Base-by-base conservation (phyloP, 2,113 vertebrate species). In the Hucho hucho region DNA sequence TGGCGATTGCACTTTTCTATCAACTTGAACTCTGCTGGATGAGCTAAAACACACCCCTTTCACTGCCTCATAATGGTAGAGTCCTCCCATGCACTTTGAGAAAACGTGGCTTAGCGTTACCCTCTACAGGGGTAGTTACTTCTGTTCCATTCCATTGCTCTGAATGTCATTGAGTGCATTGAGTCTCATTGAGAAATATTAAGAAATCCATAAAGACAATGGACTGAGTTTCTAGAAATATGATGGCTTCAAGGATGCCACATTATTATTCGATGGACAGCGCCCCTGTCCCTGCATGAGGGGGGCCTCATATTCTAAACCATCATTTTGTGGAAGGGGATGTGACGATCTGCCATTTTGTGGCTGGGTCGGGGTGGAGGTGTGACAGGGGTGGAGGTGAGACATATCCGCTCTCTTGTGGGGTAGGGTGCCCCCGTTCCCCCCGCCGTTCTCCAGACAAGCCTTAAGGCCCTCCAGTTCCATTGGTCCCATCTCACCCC, bases 401-500 rank as follows among this genome's bases (percentile, higher is more conserved):
- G n/a, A n/a, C n/a, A n/a, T 84, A 70, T 94, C 95, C 0, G 89
- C 82, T 64, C 84, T 86, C 81, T 95, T 96, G 64, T 80, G 74
- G 49, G 89, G 59, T 24, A 92, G 75, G 6, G 91, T 91, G 14
- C 86, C 29, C 16, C 91, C 83, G 0, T 93, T 94, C 25, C 92
- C 95, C 68, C 29, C 29, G 5, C 92, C 86, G 0, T 93, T 94
- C 46, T 96, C 94, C 70, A 95, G 76, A 29, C 93, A 92, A 14
- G 90, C 75, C 81, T 96, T 97, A 24, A 95, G 92, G 4, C 95
- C 95, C 61, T 96, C 95, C 70, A 95, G 81, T 80, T 96, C 95
- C 86, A 95, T 83, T 14, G 66, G 37, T 80, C 86, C 0, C 88
- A 76, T 4, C 91, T 88, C 0, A 87, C 4, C 0, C 6, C 24